Evolutionary conservation across 1,140 invertebrate genomes (phyloP).

Genomic region (Monochamus saltuarius): DNA sequence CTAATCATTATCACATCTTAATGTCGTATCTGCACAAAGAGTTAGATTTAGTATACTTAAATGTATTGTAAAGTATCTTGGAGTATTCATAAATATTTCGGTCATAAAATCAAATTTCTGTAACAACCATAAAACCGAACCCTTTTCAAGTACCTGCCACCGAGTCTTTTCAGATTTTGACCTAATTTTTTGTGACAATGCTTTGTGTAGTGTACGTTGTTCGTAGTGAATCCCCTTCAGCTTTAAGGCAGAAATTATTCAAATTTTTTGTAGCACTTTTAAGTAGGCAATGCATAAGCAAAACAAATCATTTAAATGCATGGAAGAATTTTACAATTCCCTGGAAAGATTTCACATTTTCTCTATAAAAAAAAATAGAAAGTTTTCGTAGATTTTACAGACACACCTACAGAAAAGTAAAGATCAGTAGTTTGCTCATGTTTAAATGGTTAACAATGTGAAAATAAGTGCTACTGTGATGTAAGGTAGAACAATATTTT

Average conservation of each 20-base stretch:
- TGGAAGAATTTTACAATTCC: conserved; percentile 50
- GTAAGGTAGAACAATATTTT: too few relatives aligned
- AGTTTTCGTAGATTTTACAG: conserved; percentile 22
- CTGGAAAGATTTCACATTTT: conserved; percentile 35
- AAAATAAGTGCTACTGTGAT: too few relatives aligned
- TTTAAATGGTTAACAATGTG: neutral
- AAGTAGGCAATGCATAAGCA: conserved; percentile 27
- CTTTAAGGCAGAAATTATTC: conserved; percentile 32
- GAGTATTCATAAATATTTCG: neutral
- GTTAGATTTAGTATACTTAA: too few relatives aligned
- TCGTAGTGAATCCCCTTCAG: conserved; percentile 6
- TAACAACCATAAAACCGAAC: conserved; percentile 21
- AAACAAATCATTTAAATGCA: conserved; percentile 53
- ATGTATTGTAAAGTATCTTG: too few relatives aligned
- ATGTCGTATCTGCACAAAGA: too few relatives aligned
- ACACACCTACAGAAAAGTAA: too few relatives aligned
- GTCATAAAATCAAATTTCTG: conserved; percentile 8
- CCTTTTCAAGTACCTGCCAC: conserved; percentile 16
- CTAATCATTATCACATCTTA: too few relatives aligned
- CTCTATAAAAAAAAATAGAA: conserved; percentile 46
- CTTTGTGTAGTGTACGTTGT: conserved; percentile 1
- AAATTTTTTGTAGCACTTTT: conserved; percentile 40
- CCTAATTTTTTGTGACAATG: conserved; percentile 25
- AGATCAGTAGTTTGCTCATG: neutral
- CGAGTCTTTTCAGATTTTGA: conserved; percentile 14